Percentiles rank a stretch among this genome's conserved stretches.
These are phyloP conservation scores for Rhizomys pruinosus DNA, from an alignment of 2,113 vertebrate genomes.

Conservation along the genomic window DNA sequence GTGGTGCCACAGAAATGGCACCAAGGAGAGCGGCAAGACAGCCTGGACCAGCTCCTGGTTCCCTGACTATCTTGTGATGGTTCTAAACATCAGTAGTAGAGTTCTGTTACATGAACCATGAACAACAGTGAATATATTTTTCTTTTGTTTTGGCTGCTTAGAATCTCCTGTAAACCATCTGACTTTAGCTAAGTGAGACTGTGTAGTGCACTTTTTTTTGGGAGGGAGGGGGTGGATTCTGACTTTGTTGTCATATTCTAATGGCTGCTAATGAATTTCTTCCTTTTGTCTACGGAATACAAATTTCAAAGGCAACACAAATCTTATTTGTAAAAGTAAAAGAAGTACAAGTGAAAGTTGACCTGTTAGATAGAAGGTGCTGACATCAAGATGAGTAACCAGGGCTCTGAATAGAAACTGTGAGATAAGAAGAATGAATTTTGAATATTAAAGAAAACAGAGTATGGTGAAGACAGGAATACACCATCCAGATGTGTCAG, in stretches of 20 bases:
- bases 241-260: not conserved
- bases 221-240: too few relatives aligned
- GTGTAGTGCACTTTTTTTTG: not conserved
- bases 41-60: not conserved
- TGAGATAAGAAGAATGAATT: not conserved
- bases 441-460: conserved; percentile 26
- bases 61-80: not conserved
- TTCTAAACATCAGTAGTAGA: not conserved
- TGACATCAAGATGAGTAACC: not conserved
- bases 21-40: not conserved
- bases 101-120: not conserved
- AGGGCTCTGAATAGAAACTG: not conserved
- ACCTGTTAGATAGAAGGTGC: not conserved
- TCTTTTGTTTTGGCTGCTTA: not conserved
- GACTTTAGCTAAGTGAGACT: not conserved
- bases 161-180: not conserved
- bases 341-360: conserved; percentile 1
- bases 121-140: not conserved
- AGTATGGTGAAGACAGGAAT: not conserved
- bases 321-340: conserved; percentile 34
- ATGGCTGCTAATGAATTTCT: not conserved
- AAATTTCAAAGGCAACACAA: conserved; percentile 17
- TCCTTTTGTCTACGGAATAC: not conserved
- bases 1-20: not conserved
- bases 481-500: not conserved